phyloP scores from a whole-genome alignment of 1,140 invertebrate species.

The Batillaria attramentaria region DNA sequence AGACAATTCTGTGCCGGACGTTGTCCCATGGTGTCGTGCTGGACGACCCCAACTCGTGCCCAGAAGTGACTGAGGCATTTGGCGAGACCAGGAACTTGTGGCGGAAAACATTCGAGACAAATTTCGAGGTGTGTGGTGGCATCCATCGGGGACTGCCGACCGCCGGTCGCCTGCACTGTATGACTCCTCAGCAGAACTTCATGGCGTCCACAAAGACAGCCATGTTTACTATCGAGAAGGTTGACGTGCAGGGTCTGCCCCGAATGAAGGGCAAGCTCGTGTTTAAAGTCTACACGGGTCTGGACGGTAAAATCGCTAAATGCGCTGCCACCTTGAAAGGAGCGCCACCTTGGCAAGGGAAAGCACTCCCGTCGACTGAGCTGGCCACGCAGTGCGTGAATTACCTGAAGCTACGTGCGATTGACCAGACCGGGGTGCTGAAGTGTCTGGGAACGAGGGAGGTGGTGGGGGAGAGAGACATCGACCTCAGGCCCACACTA shows the following conservation, averaged over 20 bases:
- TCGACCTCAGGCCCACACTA: conserved; percentile 33
- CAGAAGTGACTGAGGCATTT: conserved; percentile 63
- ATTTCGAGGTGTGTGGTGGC: conserved; percentile 59
- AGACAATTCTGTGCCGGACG: conserved; percentile 69
- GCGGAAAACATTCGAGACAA: conserved; percentile 61
- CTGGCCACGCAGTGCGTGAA: conserved; percentile 41
- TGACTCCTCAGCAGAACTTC: conserved; percentile 48
- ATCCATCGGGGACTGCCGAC: conserved; percentile 69
- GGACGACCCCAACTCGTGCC: conserved; percentile 69
- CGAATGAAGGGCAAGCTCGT: conserved; percentile 55
- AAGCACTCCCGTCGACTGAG: conserved; percentile 14
- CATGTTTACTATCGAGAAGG: conserved; percentile 51
- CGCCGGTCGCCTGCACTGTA: conserved; percentile 48
- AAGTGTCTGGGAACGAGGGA: conserved; percentile 35
- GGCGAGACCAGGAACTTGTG: conserved; percentile 38
- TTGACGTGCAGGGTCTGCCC: conserved; percentile 57
- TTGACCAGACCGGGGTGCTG: conserved; percentile 39
- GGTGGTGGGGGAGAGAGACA: conserved; percentile 31
- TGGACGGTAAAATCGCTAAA: conserved; percentile 34
- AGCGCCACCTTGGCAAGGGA: conserved; percentile 38
- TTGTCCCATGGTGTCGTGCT: conserved; percentile 72
- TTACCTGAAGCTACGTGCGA: conserved; percentile 38
- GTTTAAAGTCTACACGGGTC: conserved; percentile 50
- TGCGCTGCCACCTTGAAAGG: conserved; percentile 21
- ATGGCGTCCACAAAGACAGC: conserved; percentile 58